phyloP scores from a whole-genome alignment of 2,113 vertebrate genomes.

The Elachura formosa region DNA sequence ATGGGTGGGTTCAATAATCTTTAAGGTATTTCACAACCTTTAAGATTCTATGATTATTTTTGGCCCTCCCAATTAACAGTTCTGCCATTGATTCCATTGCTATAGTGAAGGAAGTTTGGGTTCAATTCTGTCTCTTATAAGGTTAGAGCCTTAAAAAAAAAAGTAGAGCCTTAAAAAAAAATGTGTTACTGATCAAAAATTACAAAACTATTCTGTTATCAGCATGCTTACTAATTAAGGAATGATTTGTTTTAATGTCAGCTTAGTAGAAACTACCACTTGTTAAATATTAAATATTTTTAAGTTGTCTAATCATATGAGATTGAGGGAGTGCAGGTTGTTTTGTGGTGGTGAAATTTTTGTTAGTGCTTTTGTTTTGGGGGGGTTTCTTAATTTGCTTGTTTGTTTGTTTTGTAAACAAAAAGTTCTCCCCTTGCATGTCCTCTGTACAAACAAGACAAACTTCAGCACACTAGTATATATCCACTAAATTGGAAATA shows the following conservation, averaged over 20 bases:
- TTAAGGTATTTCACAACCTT: neutral
- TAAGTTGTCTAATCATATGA: neutral
- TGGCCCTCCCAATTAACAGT: neutral
- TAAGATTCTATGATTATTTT: neutral
- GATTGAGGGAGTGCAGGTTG: fast-evolving
- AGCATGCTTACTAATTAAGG: neutral
- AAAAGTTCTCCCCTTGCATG: fast-evolving
- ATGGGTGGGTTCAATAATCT: neutral
- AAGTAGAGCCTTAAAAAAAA: neutral
- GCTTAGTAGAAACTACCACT: neutral
- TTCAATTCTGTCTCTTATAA: neutral
- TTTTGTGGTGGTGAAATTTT: neutral
- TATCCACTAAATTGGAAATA: neutral
- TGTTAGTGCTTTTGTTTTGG: neutral
- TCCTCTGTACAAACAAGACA: neutral
- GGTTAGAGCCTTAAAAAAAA: neutral
- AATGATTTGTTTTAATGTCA: neutral
- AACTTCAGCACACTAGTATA: neutral
- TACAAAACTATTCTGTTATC: neutral
- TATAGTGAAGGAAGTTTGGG: fast-evolving
- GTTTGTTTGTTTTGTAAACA: neutral
- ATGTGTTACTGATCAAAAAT: neutral
- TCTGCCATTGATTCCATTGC: neutral
- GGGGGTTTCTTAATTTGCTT: neutral
- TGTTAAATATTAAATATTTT: neutral